Evolutionary conservation across 2,888 invertebrate genomes (phyloP), one percentile per base, ranked within the genome.

Genomic region (Stratiomys singularior): DNA sequence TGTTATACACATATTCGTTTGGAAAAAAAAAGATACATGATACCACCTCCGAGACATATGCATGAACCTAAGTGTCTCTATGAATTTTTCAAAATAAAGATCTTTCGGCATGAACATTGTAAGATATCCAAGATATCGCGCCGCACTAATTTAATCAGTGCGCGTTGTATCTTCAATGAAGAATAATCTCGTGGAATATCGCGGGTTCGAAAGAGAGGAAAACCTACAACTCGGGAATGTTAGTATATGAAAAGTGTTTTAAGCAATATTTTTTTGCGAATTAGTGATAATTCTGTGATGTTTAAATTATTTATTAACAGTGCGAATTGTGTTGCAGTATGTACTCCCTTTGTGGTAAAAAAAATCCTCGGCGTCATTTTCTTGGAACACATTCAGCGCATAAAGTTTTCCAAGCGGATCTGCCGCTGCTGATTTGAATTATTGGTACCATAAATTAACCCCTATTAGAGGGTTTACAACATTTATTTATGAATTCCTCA

Each of bases 381-480:
- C 37, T 37, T 37, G 5, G 37, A 5, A 37, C 9, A 9, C n/a
- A n/a, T n/a, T n/a, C n/a, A 44, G 46, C 15, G 46, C 46, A 44
- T 44, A 11, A 44, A 44, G 0, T 15, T 44, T 44, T 44, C 46
- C 15, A 44, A 15, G 9, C 46, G 0, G 46, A 44, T 52, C 52
- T 5, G 52, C 15, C 15, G 52, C 15, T 52, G 7, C n/a, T 18
- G 1, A 13, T 23, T 25, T n/a, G 47, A 47, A 71, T 71, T 52
- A 71, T 52, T 52, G 71, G 71, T 47, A 71, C 27, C 71, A 52
- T 71, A 52, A 71, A 71, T 71, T 46, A 46, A 27, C 44, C 2
- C 15, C 64, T 30, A 30, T 64, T 18, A 0, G 2, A 9, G 13
- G 30, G 28, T 15, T 21, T 4, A 60, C 21, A 9, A 25, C 25